These are phyloP conservation scores for Cheilosia pagana DNA, from an alignment of 2,888 invertebrate genomes.

Conservation along the genomic window DNA sequence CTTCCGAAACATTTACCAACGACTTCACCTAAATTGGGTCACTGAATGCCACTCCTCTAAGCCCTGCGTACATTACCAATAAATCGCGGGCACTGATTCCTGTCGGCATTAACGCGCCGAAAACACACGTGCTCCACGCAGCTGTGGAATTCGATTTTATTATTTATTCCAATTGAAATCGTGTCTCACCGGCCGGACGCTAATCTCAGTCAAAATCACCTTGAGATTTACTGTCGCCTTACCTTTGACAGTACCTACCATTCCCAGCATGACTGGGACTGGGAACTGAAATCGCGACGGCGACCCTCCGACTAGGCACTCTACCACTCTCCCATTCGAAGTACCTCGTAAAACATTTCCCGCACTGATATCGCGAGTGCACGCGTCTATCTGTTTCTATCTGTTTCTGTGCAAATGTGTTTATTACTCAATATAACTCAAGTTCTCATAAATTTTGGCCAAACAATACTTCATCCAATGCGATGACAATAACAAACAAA, in stretches of 20 bases:
- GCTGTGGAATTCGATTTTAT: slow-evolving; percentile 43
- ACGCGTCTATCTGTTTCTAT: slow-evolving; percentile 60
- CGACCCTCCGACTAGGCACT: too few relatives aligned
- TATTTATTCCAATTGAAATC: slow-evolving; percentile 44
- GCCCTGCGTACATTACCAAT: slow-evolving; percentile 19
- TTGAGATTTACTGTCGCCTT: slow-evolving; percentile 48
- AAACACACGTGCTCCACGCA: slow-evolving; percentile 37
- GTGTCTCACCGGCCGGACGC: slow-evolving; percentile 23
- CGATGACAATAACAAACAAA: slow-evolving; percentile 37
- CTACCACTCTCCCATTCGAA: neutral
- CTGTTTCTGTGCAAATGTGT: slow-evolving; percentile 69
- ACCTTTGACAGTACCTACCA: slow-evolving; percentile 9
- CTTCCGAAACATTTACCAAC: slow-evolving; percentile 14
- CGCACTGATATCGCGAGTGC: slow-evolving; percentile 44
- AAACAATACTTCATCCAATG: slow-evolving; percentile 69
- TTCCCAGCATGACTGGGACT: neutral
- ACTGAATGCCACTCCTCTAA: neutral
- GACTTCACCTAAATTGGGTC: slow-evolving; percentile 29
- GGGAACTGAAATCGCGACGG: too few relatives aligned
- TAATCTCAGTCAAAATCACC: slow-evolving; percentile 51
- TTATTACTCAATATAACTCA: slow-evolving; percentile 70
- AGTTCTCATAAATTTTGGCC: slow-evolving; percentile 64
- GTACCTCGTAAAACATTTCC: slow-evolving; percentile 63
- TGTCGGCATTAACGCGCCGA: slow-evolving; percentile 18
- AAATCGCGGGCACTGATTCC: slow-evolving; percentile 28